Percentiles rank a stretch among this genome's conserved stretches.
Evolutionary conservation across 2,797 vertebrate genomes (phyloP).

Genomic region (Ispidina picta): DNA sequence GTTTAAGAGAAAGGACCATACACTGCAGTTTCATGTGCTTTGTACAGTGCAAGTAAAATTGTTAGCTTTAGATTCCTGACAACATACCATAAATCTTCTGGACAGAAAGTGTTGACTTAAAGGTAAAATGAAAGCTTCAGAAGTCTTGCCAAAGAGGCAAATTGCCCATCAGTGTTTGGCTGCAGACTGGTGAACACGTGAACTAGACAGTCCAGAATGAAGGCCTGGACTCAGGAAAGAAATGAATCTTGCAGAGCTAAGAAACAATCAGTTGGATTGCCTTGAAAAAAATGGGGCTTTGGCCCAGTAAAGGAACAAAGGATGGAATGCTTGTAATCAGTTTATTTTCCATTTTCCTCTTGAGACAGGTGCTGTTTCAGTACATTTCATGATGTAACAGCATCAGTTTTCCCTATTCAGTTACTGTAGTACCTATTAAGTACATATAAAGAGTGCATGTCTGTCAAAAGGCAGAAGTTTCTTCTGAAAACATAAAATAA

Average conservation of each 20-base stretch:
- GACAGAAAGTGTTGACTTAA: not conserved
- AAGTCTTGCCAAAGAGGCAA: not conserved
- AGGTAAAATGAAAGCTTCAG: constrained; percentile 13
- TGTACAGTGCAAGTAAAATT: not conserved
- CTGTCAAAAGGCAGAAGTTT: not conserved
- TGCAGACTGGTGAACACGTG: not conserved
- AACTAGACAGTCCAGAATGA: not conserved
- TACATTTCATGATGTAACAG: not conserved
- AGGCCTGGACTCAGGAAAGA: not conserved
- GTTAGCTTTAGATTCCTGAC: not conserved
- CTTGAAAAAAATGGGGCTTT: not conserved
- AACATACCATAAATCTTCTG: not conserved
- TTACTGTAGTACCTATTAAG: not conserved
- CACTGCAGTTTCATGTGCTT: not conserved
- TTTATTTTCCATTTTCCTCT: not conserved
- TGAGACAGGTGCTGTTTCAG: not conserved
- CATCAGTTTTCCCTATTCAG: not conserved
- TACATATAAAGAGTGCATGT: not conserved
- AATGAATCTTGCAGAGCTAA: not conserved
- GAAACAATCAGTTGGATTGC: not conserved
- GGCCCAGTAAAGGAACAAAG: not conserved
- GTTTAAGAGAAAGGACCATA: not conserved
- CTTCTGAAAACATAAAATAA: not conserved
- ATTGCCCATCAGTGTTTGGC: not conserved
- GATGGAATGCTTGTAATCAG: not conserved